Evolutionary conservation across 2,113 vertebrate species (phyloP).

Genomic region (Piprites chloris): DNA sequence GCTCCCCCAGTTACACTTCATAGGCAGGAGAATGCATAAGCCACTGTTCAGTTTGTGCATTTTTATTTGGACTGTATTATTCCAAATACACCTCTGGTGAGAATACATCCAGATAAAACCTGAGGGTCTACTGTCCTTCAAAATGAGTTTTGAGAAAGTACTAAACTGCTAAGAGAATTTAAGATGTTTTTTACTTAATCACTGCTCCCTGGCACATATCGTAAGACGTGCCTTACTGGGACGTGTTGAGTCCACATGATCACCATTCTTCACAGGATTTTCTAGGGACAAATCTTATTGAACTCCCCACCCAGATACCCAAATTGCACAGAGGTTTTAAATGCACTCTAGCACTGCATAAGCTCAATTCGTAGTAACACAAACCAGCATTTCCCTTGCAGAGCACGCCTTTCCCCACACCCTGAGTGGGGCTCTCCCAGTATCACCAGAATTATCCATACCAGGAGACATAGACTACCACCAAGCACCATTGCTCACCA

Average conservation of each 20-base stretch:
- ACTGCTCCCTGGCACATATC: not conserved
- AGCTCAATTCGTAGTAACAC: not conserved
- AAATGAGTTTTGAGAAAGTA: not conserved
- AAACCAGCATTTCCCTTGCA: not conserved
- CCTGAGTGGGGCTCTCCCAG: no score
- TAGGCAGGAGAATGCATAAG: not conserved
- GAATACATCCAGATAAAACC: not conserved
- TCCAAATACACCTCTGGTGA: not conserved
- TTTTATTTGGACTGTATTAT: not conserved
- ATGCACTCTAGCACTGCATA: not conserved
- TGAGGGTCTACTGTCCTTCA: not conserved
- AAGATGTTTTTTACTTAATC: not conserved
- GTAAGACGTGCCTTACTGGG: not conserved
- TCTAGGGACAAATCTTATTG: not conserved
- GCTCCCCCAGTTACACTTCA: not conserved
- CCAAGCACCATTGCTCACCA: not conserved
- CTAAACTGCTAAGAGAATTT: not conserved
- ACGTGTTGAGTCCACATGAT: no score
- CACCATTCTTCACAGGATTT: not conserved
- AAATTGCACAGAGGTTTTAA: not conserved
- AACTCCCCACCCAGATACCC: not conserved
- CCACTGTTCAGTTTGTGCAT: not conserved
- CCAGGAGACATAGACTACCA: not conserved
- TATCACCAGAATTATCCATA: not conserved
- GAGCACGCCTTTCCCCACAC: accelerated